These are phyloP conservation scores for Chymomyza costata DNA, from an alignment of 1,140 invertebrate species.

Conservation along the genomic window DNA sequence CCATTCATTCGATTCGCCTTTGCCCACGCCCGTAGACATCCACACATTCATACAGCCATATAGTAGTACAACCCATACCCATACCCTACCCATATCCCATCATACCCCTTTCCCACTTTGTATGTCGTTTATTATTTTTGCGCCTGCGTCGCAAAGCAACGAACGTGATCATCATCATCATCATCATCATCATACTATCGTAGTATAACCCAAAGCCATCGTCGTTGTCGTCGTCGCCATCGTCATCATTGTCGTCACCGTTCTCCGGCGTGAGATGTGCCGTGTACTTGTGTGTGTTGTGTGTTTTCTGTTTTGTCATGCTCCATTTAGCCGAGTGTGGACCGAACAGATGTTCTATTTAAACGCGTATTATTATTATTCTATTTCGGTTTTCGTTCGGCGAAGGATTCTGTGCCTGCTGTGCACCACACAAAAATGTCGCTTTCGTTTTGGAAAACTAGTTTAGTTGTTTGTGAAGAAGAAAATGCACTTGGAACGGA, in stretches of 20 bases:
- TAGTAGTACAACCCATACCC: constrained; percentile 4
- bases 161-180: constrained; percentile 1
- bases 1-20: constrained; percentile 69
- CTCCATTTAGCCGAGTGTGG: constrained; percentile 75
- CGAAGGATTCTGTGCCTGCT: constrained; percentile 44
- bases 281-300: constrained; percentile 39
- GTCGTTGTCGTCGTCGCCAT: constrained; percentile 3
- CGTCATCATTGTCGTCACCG: not conserved
- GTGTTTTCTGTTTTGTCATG: constrained; percentile 75
- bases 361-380: constrained; percentile 75
- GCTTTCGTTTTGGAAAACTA: not conserved
- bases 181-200: not conserved
- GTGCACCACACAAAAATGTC: constrained; percentile 37
- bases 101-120: constrained; percentile 39
- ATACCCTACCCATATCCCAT: constrained; percentile 1
- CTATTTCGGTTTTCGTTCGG: constrained; percentile 64
- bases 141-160: constrained; percentile 35
- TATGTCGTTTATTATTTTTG: constrained; percentile 17
- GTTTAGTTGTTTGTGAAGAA: constrained; percentile 37
- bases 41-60: no score
- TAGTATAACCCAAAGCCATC: not conserved
- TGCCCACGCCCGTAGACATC: constrained; percentile 29
- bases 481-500: constrained; percentile 37
- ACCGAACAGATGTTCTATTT: constrained; percentile 75
- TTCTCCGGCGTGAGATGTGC: constrained; percentile 4